Evolutionary conservation across 2,113 vertebrate species (phyloP).

Genomic region (Microcebus jonahi): DNA sequence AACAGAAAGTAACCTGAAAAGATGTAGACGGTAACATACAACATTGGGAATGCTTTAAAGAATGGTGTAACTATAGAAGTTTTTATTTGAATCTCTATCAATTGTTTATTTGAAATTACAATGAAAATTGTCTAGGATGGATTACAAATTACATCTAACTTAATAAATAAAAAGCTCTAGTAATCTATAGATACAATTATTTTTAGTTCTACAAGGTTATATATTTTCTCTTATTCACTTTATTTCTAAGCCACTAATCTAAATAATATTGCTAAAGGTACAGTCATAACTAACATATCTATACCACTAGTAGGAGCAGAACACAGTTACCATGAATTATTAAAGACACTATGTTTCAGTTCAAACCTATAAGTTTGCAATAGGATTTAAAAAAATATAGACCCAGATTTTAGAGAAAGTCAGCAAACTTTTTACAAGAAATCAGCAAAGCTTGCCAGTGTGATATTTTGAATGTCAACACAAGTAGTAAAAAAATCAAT

Average conservation of each 20-base stretch:
- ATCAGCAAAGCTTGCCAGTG: neutral
- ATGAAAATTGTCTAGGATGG: neutral
- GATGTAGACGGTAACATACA: neutral
- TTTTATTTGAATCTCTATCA: constrained; percentile 30
- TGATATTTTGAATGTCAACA: constrained; percentile 46
- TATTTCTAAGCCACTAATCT: neutral
- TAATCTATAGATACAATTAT: neutral
- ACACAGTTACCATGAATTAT: neutral
- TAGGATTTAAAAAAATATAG: neutral
- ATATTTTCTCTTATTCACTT: neutral
- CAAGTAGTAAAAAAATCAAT: constrained; percentile 38
- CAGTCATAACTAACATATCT: neutral
- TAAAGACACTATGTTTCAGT: neutral
- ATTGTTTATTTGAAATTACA: constrained; percentile 38
- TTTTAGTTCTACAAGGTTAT: neutral
- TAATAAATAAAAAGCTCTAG: neutral
- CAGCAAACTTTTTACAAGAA: constrained; percentile 17
- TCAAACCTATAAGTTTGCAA: accelerated
- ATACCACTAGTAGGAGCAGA: neutral
- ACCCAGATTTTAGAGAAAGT: neutral
- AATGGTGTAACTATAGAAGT: neutral
- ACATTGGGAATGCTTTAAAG: neutral
- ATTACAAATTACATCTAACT: neutral
- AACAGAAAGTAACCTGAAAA: constrained; percentile 43
- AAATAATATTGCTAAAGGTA: neutral